Base-by-base conservation (phyloP, 2,797 vertebrate genomes). In the Anguilla marmorata region DNA sequence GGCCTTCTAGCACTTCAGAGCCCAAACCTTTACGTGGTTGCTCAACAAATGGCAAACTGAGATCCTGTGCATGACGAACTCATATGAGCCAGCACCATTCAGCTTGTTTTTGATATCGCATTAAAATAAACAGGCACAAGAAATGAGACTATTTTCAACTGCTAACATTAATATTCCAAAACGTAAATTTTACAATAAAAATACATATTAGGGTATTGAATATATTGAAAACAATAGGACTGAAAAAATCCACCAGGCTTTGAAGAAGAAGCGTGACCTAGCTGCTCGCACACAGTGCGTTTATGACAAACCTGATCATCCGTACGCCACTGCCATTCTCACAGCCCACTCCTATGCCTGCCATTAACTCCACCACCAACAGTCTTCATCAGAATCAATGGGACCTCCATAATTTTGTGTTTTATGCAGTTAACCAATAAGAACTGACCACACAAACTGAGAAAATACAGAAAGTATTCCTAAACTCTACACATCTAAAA, bases 1-100 rank as follows among this genome's bases (percentile, higher is more conserved):
- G 86, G 45, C 63, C 24, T 16, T 54, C 24, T 58, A 52, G 24
- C 87, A 48, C 74, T 4, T 12, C 0, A 84, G 85, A 91, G 80
- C 60, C 41, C 87, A 89, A 89, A 58, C 79, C n/a, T 37, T n/a
- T 69, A 30, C 12, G 0, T 74, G 41, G 6, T 5, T 45, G n/a
- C 60, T 19, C 16, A 56, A 12, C 60, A 69, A 54, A 33, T 37
- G 60, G 14, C 80, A 84, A 56, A 83, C 19, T 21, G 14, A 79
- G 37, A 2, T 87, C 2, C 74, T 27, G 58, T 63, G 76, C 54
- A 3, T 27, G 45, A 50, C 87, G 37, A 58, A 69, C 48, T 83
- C 14, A 33, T 1, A 87, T 3, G 33, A 72, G 27, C 69, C 82
- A n/a, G 19, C 48, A 19, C 76, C 19, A 63, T 63, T 63, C 19